A percentile compares a stretch with the other conserved stretches of the same genome.
Conservation (phyloP, 2,888 invertebrate species). For the Ormyrus thymus region DNA sequence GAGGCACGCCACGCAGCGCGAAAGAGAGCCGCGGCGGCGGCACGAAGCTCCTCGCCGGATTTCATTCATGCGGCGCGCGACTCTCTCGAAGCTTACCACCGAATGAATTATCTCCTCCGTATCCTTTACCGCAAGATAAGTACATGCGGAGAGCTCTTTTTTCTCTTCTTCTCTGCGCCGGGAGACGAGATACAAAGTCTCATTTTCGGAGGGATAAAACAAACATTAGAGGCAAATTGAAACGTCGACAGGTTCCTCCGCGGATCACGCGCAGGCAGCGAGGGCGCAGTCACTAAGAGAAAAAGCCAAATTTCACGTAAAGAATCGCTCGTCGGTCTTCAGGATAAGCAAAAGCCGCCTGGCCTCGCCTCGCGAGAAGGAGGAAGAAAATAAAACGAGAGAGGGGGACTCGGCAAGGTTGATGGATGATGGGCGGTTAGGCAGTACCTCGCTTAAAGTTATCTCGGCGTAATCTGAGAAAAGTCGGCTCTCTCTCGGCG, state of each 20-base stretch:
- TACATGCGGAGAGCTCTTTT: background rate
- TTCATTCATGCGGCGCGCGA: constrained; percentile 25
- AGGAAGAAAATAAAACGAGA: constrained; percentile 6
- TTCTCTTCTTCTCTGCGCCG: background rate
- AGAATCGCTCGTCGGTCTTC: too few species aligned
- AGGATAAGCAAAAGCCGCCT: too few species aligned
- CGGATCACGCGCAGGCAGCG: too few species aligned
- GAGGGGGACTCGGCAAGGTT: constrained; percentile 61
- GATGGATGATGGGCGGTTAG: constrained; percentile 73
- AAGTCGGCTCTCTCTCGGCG: constrained; percentile 56
- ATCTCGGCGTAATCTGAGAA: constrained; percentile 72
- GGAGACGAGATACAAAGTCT: background rate
- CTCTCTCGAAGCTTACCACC: background rate
- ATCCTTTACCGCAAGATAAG: background rate
- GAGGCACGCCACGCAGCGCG: background rate
- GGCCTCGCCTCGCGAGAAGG: too few species aligned
- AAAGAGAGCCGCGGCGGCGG: background rate
- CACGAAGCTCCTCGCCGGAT: background rate
- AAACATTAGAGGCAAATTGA: too few species aligned
- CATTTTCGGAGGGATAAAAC: too few species aligned
- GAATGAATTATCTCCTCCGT: background rate
- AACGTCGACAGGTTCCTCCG: too few species aligned
- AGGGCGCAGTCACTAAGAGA: too few species aligned
- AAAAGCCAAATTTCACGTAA: too few species aligned
- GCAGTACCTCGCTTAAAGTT: constrained; percentile 70